Evolutionary conservation across 2,797 vertebrate species (phyloP).

Genomic region (Halcyon leucocephala): DNA sequence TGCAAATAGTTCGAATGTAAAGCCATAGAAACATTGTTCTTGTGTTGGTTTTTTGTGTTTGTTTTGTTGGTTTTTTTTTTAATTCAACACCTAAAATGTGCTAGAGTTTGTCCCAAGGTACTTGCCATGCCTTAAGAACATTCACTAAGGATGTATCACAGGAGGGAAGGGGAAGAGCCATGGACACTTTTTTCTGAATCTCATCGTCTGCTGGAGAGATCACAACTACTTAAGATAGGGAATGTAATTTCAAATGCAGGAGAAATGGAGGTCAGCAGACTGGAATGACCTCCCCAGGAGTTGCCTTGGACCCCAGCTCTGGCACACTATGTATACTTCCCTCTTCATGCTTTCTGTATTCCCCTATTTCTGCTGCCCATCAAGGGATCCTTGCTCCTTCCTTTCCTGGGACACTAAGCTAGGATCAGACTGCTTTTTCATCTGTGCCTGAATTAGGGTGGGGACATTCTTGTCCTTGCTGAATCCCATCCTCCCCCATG

Average conservation of each 20-base stretch:
- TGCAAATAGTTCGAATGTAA: neutral
- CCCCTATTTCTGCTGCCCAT: neutral
- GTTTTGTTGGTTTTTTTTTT: neutral
- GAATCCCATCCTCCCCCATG: neutral
- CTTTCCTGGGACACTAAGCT: neutral
- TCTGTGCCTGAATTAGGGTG: neutral
- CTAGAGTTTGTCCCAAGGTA: neutral
- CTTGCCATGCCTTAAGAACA: neutral
- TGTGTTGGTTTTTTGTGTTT: neutral
- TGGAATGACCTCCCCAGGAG: neutral
- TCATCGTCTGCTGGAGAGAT: neutral
- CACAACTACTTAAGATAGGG: neutral
- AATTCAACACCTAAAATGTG: neutral
- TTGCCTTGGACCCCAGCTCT: neutral
- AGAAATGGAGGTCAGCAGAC: neutral
- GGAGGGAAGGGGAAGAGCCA: neutral
- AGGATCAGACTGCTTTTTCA: neutral
- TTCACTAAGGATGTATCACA: neutral
- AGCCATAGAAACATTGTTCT: neutral
- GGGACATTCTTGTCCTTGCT: neutral
- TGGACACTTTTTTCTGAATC: neutral
- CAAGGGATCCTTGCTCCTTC: neutral
- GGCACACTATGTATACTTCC: fast-evolving
- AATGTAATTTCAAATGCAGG: neutral
- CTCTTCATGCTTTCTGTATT: neutral